phyloP scores from a whole-genome alignment of 1,140 invertebrate species.

The Nomia melanderi region DNA sequence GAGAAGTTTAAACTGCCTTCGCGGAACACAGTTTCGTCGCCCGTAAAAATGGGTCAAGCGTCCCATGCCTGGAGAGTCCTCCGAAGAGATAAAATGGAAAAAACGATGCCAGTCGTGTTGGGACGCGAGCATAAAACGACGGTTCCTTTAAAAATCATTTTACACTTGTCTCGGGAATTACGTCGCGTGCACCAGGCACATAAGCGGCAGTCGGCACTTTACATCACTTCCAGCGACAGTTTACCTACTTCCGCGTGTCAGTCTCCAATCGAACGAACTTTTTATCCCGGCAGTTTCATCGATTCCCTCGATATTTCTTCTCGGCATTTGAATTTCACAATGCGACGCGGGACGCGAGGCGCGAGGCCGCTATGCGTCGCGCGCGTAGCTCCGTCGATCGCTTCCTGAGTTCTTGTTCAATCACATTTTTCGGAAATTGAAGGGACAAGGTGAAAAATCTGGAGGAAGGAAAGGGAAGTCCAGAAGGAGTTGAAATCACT shows the following conservation, averaged over 20 bases:
- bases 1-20: not conserved
- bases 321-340: constrained; percentile 31
- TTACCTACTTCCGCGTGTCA: constrained; percentile 24
- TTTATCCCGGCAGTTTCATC: constrained; percentile 18
- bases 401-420: no score
- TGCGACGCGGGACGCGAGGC: no score
- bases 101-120: not conserved
- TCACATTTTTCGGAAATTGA: constrained; percentile 1
- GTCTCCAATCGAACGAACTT: constrained; percentile 24
- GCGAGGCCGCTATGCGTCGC: no score
- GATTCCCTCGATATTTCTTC: not conserved
- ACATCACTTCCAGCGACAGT: constrained; percentile 16
- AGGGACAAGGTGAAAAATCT: not conserved
- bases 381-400: no score
- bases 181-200: not conserved
- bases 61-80: not conserved
- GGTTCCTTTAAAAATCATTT: constrained; percentile 14
- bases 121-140: not conserved
- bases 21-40: not conserved
- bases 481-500: no score
- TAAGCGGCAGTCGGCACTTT: constrained; percentile 18
- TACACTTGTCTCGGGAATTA: constrained; percentile 14
- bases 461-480: not conserved
- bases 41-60: not conserved
- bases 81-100: not conserved